Percentiles rank a stretch among this genome's conserved stretches.
These are phyloP conservation scores for Aricia artaxerxes DNA, from an alignment of 2,888 invertebrate genomes.

Conservation along the genomic window DNA sequence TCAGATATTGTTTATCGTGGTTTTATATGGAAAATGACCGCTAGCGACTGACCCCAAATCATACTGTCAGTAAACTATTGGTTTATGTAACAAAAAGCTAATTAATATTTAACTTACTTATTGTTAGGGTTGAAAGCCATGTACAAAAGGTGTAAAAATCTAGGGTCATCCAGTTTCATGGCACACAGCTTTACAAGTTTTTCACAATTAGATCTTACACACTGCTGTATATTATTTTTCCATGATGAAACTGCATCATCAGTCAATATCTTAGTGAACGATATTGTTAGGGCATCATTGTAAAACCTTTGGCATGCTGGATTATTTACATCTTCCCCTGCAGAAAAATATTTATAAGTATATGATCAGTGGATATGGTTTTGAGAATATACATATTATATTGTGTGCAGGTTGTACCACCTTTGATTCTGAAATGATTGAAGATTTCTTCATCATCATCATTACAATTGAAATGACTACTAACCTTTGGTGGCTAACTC, in stretches of 20 bases:
- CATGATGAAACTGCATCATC: slow-evolving; percentile 99
- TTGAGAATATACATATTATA: not conserved
- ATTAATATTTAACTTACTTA: slow-evolving; percentile 83
- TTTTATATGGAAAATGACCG: no score
- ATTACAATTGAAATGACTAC: slow-evolving; percentile 24
- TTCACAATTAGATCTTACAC: slow-evolving; percentile 96
- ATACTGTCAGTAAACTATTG: no score
- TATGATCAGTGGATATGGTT: not conserved
- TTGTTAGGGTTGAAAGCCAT: slow-evolving; percentile 97
- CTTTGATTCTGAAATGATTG: not conserved
- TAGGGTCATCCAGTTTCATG: slow-evolving; percentile 96
- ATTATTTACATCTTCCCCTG: slow-evolving; percentile 92
- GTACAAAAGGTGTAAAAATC: slow-evolving; percentile 93
- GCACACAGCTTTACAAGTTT: slow-evolving; percentile 96
- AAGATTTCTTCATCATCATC: not conserved
- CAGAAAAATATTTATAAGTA: slow-evolving; percentile 31
- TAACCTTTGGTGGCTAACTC: slow-evolving; percentile 91
- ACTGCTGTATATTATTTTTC: slow-evolving; percentile 98
- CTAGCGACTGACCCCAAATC: not conserved
- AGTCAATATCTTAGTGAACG: slow-evolving; percentile 97
- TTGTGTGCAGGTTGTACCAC: not conserved
- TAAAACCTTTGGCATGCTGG: slow-evolving; percentile 96
- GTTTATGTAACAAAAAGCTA: not conserved
- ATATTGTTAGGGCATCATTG: slow-evolving; percentile 94
- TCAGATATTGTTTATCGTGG: no score